Base-by-base conservation (phyloP, 2,888 invertebrate genomes). In the Portevinia maculata region DNA sequence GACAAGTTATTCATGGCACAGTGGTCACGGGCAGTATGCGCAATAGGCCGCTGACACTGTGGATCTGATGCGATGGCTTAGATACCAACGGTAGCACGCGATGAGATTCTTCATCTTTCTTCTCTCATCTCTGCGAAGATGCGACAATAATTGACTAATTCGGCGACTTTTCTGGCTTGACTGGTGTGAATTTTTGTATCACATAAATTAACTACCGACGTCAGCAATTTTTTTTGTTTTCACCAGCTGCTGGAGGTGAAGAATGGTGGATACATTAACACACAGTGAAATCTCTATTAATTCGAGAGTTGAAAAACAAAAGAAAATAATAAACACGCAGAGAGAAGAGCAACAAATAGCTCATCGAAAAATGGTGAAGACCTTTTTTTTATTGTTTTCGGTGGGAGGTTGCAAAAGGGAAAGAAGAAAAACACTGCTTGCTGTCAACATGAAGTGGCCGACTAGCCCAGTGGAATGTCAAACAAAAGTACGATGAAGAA, bases 1-100 rank as follows among this genome's bases (percentile, higher is more conserved):
- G 46, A 70, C 57, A 64, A 65, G 64, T 50, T 64, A 76, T 65
- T 71, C 81, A 83, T 83, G 81, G 81, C 78, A 83, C 81, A 71
- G 21, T 69, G 67, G 52, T 76, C 71, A 65, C 64, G 32, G 24
- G 41, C 70, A 59, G 62, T 44, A 50, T 44, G 62, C 46, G 46
- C 39, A 60, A 48, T 48, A 48, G 46, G 46, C 57, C 46, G 52
- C 21, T 41, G 70, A 70, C 59, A 52, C 30, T 71, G 15, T 32
- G 32, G 37, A 57, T 64, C 44, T 69, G 52, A 44, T 57, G 59
- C 73, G 67, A 50, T 50, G 64, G 55, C 71, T 65, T 37, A 44
- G 64, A 55, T 48, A 30, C 34, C n/a, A 48, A 71, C 8, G 52
- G 60, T 62, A 52, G 24, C 53, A 53, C 59, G 39, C 55, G 53